These are phyloP conservation scores for Manis pentadactyla DNA, from an alignment of 2,797 vertebrate genomes.

Conservation along the genomic window DNA sequence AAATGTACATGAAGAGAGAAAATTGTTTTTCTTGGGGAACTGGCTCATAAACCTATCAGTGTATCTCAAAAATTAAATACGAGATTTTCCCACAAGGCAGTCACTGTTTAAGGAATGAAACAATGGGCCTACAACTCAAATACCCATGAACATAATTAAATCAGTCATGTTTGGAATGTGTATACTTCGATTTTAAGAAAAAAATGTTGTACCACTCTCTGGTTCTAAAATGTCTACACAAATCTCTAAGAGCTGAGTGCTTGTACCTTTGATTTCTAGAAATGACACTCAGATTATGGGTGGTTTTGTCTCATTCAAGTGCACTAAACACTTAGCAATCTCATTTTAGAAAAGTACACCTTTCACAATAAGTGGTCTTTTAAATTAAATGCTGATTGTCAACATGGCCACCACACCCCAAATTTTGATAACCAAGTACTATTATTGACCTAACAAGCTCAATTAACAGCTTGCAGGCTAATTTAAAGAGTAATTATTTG, in stretches of 20 bases:
- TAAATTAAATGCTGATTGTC: background rate
- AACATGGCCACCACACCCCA: background rate
- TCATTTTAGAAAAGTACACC: background rate
- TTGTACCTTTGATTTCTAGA: background rate
- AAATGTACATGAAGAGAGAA: conserved; percentile 11
- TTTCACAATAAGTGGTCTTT: background rate
- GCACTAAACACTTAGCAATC: background rate
- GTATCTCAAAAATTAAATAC: conserved; percentile 45
- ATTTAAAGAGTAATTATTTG: conserved; percentile 42
- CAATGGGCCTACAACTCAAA: background rate
- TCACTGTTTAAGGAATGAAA: background rate
- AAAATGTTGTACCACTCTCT: background rate
- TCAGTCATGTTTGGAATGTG: background rate
- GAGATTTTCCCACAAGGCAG: background rate
- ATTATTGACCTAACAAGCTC: background rate
- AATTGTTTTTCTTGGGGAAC: conserved; percentile 9
- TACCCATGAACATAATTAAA: background rate
- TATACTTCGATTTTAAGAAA: background rate
- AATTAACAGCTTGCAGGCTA: conserved; percentile 37
- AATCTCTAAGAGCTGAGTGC: background rate
- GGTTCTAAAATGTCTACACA: conserved; percentile 4
- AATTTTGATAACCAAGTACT: conserved; percentile 26
- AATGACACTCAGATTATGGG: background rate
- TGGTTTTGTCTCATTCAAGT: background rate
- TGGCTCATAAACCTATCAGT: conserved; percentile 37